phyloP scores from a whole-genome alignment of 1,140 invertebrate genomes.

The Elysia chlorotica region DNA sequence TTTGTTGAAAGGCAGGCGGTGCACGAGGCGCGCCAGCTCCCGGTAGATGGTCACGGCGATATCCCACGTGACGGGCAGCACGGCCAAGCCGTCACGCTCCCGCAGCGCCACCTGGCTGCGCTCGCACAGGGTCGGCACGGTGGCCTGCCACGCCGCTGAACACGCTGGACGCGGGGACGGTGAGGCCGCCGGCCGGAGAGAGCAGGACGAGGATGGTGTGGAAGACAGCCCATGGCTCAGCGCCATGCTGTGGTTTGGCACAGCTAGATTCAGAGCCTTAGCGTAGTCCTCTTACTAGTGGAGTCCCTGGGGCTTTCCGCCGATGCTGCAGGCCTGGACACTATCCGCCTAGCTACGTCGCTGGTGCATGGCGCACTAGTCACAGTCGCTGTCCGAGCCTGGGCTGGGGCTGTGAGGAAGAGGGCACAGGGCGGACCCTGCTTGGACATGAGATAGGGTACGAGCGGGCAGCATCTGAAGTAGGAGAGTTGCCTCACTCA shows the following conservation, averaged over 20 bases:
- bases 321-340: background rate
- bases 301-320: background rate
- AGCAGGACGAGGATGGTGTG: background rate
- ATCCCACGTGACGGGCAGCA: conserved; percentile 33
- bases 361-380: too few species aligned
- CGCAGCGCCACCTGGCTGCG: background rate
- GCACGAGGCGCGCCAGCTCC: conserved; percentile 30
- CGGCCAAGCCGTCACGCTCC: conserved; percentile 7
- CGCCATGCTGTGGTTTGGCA: background rate
- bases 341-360: too few species aligned
- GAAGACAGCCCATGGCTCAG: background rate
- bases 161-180: background rate
- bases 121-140: conserved; percentile 3
- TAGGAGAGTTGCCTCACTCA: too few species aligned
- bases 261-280: background rate
- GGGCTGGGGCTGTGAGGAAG: too few species aligned
- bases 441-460: too few species aligned
- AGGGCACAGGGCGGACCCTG: too few species aligned
- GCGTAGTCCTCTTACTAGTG: background rate
- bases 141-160: conserved; percentile 2
- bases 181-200: conserved; percentile 1
- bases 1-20: conserved; percentile 31
- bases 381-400: too few species aligned
- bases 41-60: conserved; percentile 23
- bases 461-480: too few species aligned